A percentile compares a stretch with the other conserved stretches of the same genome.
Evolutionary conservation across 2,888 invertebrate species (phyloP).

Genomic region (Elysia crispata): DNA sequence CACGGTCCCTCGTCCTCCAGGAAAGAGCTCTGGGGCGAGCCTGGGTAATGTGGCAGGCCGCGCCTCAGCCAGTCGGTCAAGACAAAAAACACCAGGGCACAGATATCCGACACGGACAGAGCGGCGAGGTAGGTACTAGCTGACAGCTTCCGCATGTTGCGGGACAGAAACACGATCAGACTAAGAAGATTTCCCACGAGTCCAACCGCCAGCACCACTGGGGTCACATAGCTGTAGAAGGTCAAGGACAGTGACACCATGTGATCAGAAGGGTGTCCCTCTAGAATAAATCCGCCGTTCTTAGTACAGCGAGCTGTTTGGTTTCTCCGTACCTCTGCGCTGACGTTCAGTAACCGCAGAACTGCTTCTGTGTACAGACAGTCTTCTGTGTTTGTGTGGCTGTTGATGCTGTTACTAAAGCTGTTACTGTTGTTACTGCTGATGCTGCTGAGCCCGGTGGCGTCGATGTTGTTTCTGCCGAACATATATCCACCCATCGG

Average conservation of each 20-base stretch:
- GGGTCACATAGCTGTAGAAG: conserved; percentile 84
- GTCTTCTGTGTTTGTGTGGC: too few relatives aligned
- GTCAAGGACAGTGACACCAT: conserved; percentile 18
- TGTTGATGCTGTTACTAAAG: too few relatives aligned
- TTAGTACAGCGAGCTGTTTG: not conserved
- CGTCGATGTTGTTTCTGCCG: too few relatives aligned
- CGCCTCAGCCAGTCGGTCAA: conserved; percentile 71
- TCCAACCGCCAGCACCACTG: conserved; percentile 85
- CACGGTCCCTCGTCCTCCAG: conserved; percentile 72
- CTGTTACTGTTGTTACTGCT: too few relatives aligned
- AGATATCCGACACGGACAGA: conserved; percentile 87
- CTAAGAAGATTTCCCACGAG: conserved; percentile 87
- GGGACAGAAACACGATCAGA: conserved; percentile 86
- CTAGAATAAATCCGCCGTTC: not conserved
- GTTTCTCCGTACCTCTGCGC: not conserved
- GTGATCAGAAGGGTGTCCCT: not conserved
- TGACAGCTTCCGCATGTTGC: conserved; percentile 82
- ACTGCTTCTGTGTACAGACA: not conserved
- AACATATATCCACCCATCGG: too few relatives aligned
- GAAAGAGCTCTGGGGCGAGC: conserved; percentile 52
- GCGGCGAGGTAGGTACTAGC: conserved; percentile 89
- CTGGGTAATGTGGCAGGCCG: conserved; percentile 58
- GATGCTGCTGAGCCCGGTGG: too few relatives aligned
- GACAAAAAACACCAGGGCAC: conserved; percentile 82
- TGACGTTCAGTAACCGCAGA: not conserved